Evolutionary conservation across 2,888 invertebrate genomes (phyloP).

Genomic region (Lepidonotus clava): DNA sequence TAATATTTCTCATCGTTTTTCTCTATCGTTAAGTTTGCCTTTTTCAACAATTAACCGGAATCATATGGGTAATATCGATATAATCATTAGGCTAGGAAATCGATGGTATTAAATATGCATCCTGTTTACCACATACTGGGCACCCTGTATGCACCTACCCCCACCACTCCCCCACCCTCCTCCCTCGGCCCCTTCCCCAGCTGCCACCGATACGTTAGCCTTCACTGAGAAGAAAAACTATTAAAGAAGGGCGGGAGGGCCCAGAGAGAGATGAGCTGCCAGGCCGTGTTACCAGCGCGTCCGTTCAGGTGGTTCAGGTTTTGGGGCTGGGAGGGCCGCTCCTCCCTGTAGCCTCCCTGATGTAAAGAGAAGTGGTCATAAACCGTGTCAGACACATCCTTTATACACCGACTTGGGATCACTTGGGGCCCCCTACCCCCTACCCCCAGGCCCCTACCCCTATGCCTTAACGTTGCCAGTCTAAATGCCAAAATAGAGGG

Average conservation of each 20-base stretch:
- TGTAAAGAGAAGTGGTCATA: not conserved
- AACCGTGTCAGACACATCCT: not conserved
- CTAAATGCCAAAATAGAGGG: no score
- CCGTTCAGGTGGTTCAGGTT: not conserved
- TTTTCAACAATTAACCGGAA: slow-evolving; percentile 10
- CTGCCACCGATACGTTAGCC: slow-evolving; percentile 16
- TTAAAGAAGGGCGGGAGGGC: not conserved
- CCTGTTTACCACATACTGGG: not conserved
- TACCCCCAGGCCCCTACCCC: no score
- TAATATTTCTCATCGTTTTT: no score
- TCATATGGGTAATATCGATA: not conserved
- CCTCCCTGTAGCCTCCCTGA: not conserved
- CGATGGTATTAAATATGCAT: slow-evolving; percentile 20
- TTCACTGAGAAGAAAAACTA: not conserved
- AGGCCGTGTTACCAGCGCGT: not conserved
- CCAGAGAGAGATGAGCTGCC: slow-evolving; percentile 23
- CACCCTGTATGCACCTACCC: no score
- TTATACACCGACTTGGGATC: no score
- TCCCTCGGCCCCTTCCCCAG: not conserved
- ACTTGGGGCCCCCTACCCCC: no score
- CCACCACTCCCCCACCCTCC: not conserved
- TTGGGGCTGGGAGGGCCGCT: not conserved
- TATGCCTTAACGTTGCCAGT: no score
- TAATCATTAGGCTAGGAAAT: not conserved
- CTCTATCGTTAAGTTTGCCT: no score